Evolutionary conservation across 1,140 invertebrate species (phyloP), one percentile per base, ranked within the genome.

Genomic region (Spodoptera frugiperda): DNA sequence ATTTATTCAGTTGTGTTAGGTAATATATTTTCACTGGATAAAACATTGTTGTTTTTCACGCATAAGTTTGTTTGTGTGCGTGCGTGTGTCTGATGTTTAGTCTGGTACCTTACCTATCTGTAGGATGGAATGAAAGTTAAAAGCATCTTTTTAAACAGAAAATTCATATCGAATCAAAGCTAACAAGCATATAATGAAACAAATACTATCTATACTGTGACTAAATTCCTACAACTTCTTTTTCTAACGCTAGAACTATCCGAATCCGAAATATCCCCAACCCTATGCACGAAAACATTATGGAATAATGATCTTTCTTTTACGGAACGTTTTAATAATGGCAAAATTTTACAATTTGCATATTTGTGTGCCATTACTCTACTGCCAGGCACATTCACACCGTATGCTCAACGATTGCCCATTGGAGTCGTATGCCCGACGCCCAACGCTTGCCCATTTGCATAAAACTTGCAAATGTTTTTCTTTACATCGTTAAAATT

Each of bases 261-360:
- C 21, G n/a, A 55, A 55, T 3, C 9, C 9, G 19, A 21, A 21
- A 21, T 14, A 17, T 44, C 72, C 17, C 10, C 68, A 82, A 33
- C 81, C 81, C 79, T 81, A 75, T 6, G 1, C 59, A 49, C 10
- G 19, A 78, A 73, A 74, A 53, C 33, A 63, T 54, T 67, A 75
- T 72, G 55, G 17, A 59, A 59, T 78, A 84, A 77, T 76, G 72
- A 71, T 72, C 63, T 49, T 82, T 82, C 70, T 82, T 81, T 82
- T 77, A 49, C 55, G 68, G 61, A 55, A 80, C 72, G 54, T 79
- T 81, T 82, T 82, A 82, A 80, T 80, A 78, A 75, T 68, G 44
- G 77, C 12, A 51, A 80, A 82, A 81, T 80, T 78, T 59, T 78
- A 78, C 48, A 51, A 81, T 82, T 80, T 81, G 76, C 81, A 84